Conservation (phyloP, 1,140 invertebrate species). For the Himalopsyche phryganea region DNA sequence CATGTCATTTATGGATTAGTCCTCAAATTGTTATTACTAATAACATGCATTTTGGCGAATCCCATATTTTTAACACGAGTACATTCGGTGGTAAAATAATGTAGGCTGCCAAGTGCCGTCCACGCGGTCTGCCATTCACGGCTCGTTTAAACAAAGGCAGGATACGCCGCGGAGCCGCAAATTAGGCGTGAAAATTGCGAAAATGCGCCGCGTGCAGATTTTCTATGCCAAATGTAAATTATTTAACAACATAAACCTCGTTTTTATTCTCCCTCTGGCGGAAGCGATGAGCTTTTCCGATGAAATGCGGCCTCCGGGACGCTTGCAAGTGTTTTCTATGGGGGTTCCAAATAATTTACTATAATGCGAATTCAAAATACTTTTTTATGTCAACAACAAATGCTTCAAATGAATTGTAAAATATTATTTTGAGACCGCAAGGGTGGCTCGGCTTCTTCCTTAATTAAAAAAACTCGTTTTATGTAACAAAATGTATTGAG, state of each 20-base stretch:
- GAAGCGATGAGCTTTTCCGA: background rate
- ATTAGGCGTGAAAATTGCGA: conserved; percentile 22
- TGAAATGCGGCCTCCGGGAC: background rate
- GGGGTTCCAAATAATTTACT: background rate
- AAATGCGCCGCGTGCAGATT: conserved; percentile 8
- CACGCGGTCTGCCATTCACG: conserved; percentile 14
- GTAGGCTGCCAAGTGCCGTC: conserved; percentile 14
- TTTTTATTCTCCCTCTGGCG: conserved; percentile 6
- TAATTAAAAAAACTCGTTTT: no score
- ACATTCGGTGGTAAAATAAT: no score
- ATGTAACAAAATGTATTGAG: no score
- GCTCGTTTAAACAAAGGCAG: conserved; percentile 21
- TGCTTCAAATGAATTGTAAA: no score
- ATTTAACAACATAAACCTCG: background rate
- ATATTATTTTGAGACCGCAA: no score
- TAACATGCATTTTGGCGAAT: no score
- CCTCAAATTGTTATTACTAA: no score
- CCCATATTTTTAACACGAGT: background rate
- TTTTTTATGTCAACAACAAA: no score
- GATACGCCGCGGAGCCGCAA: conserved; percentile 21
- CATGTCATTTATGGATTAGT: no score
- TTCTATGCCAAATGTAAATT: conserved; percentile 13
- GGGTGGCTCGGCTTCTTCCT: no score
- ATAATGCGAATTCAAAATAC: background rate
- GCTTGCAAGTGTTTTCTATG: background rate